Evolutionary conservation across 1,140 invertebrate genomes (phyloP), one percentile per base, ranked within the genome.

Genomic region (Orussus abietinus): DNA sequence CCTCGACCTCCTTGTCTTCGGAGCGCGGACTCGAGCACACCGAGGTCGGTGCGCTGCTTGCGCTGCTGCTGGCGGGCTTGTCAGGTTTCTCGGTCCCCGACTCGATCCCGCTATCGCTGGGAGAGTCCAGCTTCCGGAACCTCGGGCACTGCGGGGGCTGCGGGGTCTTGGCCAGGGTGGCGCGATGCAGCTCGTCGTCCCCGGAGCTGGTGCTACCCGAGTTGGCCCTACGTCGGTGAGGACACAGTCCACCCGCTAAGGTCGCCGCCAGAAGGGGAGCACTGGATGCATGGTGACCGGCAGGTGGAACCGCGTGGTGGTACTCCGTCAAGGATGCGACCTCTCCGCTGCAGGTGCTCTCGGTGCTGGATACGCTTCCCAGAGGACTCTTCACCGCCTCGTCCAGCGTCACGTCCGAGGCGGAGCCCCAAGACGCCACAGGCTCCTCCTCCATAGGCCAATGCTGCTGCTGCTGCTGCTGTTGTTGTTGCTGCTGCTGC

Each of bases 101-200:
- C 62, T 94, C 90, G 53, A 94, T 93, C 19, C 91, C 92, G 28
- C 90, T 93, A 69, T 95, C 92, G 46, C 85, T 90, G 6, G 90
- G 90, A 4, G 88, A 92, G 57, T 93, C 90, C 19, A 92, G 73
- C 57, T 92, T 90, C 20, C 88, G 78, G 62, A 88, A 85, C 17
- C 80, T 76, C 43, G 77, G 69, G 37, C 76, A 76, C 45, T 70
- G 69, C 0, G 70, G 71, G 2, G 77, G 77, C 17, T 72, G 71
- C 0, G 67, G 63, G 0, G 66, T 68, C 35, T 67, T 71, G 0
- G 82, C 80, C 35, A 86, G 64, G 13, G 76, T 77, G 0, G 80
- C 78, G 35, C 81, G 79, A 21, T 83, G 82, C 10, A 83, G 75
- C 53, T 86, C 84, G 61, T 86, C 84, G 30, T 90, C 88, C 5